These are phyloP conservation scores for Zaprionus camerounensis DNA, from an alignment of 1,140 invertebrate genomes.

Conservation along the genomic window DNA sequence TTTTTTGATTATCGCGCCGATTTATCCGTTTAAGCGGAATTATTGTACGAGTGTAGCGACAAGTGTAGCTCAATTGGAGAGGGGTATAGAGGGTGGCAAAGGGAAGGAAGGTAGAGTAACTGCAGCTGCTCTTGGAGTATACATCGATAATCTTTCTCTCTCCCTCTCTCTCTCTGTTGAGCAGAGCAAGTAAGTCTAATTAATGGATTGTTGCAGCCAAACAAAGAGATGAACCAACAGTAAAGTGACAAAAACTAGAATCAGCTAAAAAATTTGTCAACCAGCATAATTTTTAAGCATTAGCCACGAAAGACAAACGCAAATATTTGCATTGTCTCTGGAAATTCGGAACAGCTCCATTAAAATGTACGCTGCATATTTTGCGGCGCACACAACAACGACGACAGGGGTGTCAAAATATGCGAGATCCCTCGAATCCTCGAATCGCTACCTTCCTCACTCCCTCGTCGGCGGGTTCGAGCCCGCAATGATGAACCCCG, in stretches of 20 bases:
- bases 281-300: conserved; percentile 82
- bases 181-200: conserved; percentile 61
- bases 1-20: conserved; percentile 64
- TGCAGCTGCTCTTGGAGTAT: conserved; percentile 45
- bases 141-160: conserved; percentile 19
- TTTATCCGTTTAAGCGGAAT: conserved; percentile 82
- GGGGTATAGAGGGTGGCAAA: not conserved
- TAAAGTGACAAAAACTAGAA: conserved; percentile 13
- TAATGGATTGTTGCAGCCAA: conserved; percentile 66
- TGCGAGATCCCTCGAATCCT: conserved; percentile 2
- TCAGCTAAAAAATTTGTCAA: conserved; percentile 67
- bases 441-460: conserved; percentile 13
- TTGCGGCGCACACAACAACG: conserved; percentile 13
- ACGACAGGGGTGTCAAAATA: conserved; percentile 78
- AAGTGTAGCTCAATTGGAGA: conserved; percentile 38
- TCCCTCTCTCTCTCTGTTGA: not conserved
- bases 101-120: not conserved
- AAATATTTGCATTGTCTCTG: conserved; percentile 74
- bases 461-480: not conserved
- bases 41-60: conserved; percentile 65
- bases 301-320: conserved; percentile 48
- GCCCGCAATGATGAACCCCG: conserved; percentile 23
- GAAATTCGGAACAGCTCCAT: conserved; percentile 66
- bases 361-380: conserved; percentile 62
- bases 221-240: conserved; percentile 37